Evolutionary conservation across 2,797 vertebrate species (phyloP), one percentile per base, ranked within the genome.

Genomic region (Sylvilagus floridanus): DNA sequence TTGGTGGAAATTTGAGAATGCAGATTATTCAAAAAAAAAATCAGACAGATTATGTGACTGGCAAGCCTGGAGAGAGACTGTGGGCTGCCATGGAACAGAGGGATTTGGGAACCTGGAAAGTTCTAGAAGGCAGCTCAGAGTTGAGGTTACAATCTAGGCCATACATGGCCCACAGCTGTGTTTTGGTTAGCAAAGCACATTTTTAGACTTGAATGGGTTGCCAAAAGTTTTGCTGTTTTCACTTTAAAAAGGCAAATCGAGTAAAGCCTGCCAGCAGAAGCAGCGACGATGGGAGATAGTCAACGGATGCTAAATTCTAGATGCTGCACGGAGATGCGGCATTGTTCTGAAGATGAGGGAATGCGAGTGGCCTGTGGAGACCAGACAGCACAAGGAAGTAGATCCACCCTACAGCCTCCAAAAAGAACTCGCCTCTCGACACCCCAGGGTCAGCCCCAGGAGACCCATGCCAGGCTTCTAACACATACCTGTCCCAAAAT

Each of bases 191-290:
- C 77, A 75, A 16, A 83, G 75, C 17, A 62, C 50, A 82, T 78
- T 88, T 91, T 92, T 75, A 71, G 30, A 90, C 57, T 57, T 65
- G 52, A 92, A 84, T 19, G 17, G 78, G 22, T 62, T 84, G 78
- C 54, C 77, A 89, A 81, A 35, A 37, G 65, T 86, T 84, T 77
- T 87, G 4, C 57, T 63, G 35, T 79, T 92, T 95, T 91, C 85
- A 86, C 73, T 90, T 68, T 66, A 83, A 52, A 84, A 88, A 79
- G 75, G 37, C 65, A 87, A 28, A 86, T 28, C n/a, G 24, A 28
- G 14, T n/a, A 16, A 5, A n/a, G 60, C 28, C 7, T 37, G 10
- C 57, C 28, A 68, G 66, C 52, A n/a, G 47, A 54, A 35, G 1
- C 17, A 3, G 57, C 42, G 37, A 30, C 32, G 35, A 0, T 3